Evolutionary conservation across 2,113 vertebrate species (phyloP), one percentile per base, ranked within the genome.

Genomic region (Actenoides hombroni): DNA sequence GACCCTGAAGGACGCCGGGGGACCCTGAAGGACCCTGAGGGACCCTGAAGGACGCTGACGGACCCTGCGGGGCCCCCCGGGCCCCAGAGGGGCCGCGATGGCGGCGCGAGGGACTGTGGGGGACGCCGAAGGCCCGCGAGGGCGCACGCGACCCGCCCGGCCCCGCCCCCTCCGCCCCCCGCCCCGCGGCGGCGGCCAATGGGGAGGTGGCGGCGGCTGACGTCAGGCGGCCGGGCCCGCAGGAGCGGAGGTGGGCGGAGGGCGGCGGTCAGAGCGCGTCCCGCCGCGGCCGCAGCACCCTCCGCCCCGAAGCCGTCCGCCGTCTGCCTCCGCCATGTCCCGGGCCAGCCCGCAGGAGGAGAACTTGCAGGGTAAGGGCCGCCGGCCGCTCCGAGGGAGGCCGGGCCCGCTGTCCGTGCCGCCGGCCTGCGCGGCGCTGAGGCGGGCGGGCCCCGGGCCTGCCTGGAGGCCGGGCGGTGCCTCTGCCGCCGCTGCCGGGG

Each of bases 351-450:
- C 89, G 16, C 95, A 91, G 39, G 98, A 98, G n/a, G 98, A 98
- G 88, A 98, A 98, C 90, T 44, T 98, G 69, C 98, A 98, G 94
- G 98, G 98, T 98, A 95, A 96, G 96, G 40, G 60, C 39, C 10
- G 59, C 16, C 12, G 28, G 29, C 17, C 3, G n/a, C 12, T 11
- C 10, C 5, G 5, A 24, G 16, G 15, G n/a, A 9, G 6, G 21
- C 14, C 26, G 48, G 21, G 48, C 48, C 42, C 48, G 48, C 48
- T 49, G 48, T 21, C 48, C 48, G 46, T 48, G 46, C 18, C 40
- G 44, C 44, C 44, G 44, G 18, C 17, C 44, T 46, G 44, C 44
- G 44, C 44, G 33, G 51, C 42, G 44, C 35, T 40, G 35, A 20
- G 44, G 56, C 42, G 51, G 78, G 6, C 42, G 7, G 37, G 49